These are phyloP conservation scores for Hyposoter dolosus DNA, from an alignment of 2,888 invertebrate species.

Conservation along the genomic window DNA sequence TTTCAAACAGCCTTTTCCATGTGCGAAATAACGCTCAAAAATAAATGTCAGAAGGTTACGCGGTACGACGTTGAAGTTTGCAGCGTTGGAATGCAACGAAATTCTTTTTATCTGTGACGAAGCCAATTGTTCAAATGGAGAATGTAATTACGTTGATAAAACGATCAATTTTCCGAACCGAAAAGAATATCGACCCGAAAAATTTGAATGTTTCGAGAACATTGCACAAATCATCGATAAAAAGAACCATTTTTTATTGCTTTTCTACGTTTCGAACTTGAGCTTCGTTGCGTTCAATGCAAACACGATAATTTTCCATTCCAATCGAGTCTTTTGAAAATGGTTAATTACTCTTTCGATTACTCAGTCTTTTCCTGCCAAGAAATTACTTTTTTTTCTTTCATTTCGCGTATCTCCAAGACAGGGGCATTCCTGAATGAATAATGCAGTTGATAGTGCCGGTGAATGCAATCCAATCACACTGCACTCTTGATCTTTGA, in stretches of 20 bases:
- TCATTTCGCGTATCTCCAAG: neutral
- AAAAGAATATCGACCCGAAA: too few relatives aligned
- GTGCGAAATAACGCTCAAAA: neutral
- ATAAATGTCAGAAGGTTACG: neutral
- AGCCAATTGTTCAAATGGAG: too few relatives aligned
- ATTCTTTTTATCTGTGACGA: too few relatives aligned
- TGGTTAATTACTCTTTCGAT: neutral
- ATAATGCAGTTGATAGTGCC: neutral
- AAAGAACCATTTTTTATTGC: too few relatives aligned
- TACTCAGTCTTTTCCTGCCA: neutral
- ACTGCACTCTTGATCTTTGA: constrained; percentile 1
- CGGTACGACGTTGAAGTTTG: too few relatives aligned
- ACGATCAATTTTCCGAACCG: too few relatives aligned
- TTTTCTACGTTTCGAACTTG: too few relatives aligned
- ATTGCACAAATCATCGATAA: too few relatives aligned
- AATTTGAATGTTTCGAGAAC: too few relatives aligned
- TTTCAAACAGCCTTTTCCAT: neutral
- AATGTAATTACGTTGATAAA: too few relatives aligned
- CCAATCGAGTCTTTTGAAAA: neutral
- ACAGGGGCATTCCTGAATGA: neutral
- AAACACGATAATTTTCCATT: neutral
- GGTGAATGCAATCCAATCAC: constrained; percentile 3
- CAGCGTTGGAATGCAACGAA: neutral
- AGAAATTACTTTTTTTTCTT: neutral
- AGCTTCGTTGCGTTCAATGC: too few relatives aligned